A percentile compares a stretch with the other conserved stretches of the same genome.
Evolutionary conservation across 2,888 invertebrate genomes (phyloP).

Genomic region (Caenorhabditis doughertyi): DNA sequence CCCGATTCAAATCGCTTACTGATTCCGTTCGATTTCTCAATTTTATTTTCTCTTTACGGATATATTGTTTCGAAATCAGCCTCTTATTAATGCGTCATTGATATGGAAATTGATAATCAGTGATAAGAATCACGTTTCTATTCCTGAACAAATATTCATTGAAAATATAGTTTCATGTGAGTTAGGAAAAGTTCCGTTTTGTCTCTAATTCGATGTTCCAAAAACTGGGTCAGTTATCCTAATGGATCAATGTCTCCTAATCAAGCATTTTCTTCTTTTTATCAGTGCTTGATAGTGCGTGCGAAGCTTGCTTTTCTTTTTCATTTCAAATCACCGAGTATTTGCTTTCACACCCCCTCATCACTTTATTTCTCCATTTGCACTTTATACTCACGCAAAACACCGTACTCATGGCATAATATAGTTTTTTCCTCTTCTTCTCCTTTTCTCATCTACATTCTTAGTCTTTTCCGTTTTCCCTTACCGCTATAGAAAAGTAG

Average conservation of each 20-base stretch:
- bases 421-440: slow-evolving; percentile 14
- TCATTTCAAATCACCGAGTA: slow-evolving; percentile 27
- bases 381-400: slow-evolving; percentile 36
- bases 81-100: slow-evolving; percentile 26
- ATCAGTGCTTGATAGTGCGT: slow-evolving; percentile 56
- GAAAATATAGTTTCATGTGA: not conserved
- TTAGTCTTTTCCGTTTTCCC: not conserved
- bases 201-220: slow-evolving; percentile 35
- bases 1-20: slow-evolving; percentile 62
- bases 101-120: slow-evolving; percentile 21
- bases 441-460: not conserved
- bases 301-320: slow-evolving; percentile 51
- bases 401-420: slow-evolving; percentile 35
- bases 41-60: slow-evolving; percentile 35
- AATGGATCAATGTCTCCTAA: slow-evolving; percentile 21
- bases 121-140: slow-evolving; percentile 33
- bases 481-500: slow-evolving; percentile 12
- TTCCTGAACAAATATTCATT: not conserved
- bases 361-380: slow-evolving; percentile 31
- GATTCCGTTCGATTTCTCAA: slow-evolving; percentile 31
- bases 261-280: slow-evolving; percentile 36
- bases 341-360: slow-evolving; percentile 55
- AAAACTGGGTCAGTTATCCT: slow-evolving; percentile 58
- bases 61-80: slow-evolving; percentile 42
- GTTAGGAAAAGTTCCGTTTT: not conserved